Conservation (phyloP, 2,888 invertebrate genomes). For the Andrena dorsata region DNA sequence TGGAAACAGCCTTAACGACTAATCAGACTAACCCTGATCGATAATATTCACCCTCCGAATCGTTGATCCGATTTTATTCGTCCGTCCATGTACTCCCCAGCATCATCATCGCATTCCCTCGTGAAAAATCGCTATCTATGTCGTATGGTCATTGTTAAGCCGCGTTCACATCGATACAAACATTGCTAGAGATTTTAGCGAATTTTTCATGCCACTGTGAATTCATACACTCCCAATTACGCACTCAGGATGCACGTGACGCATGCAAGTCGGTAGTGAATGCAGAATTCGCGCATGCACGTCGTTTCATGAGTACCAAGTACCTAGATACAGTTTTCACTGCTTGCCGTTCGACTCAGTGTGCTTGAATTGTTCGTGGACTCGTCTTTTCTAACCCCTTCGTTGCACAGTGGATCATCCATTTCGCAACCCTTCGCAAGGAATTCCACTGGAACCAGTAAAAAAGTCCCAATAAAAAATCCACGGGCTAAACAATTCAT, state of each 20-base stretch:
- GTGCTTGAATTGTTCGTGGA: neutral
- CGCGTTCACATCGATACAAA: neutral
- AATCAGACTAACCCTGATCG: neutral
- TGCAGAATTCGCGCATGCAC: conserved; percentile 6
- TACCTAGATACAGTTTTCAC: neutral
- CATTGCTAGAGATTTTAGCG: neutral
- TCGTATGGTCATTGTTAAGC: neutral
- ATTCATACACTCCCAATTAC: neutral
- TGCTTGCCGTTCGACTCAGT: neutral
- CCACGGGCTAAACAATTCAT: neutral
- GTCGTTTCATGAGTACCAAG: conserved; percentile 4
- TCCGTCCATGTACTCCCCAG: neutral
- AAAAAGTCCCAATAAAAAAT: neutral
- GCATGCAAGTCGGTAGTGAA: conserved; percentile 19
- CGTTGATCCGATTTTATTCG: neutral
- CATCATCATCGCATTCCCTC: conserved; percentile 49
- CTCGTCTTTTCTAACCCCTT: conserved; percentile 20
- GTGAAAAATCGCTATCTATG: neutral
- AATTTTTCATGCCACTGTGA: neutral
- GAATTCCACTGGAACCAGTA: neutral
- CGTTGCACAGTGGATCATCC: conserved; percentile 6
- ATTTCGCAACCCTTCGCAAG: neutral
- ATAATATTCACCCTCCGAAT: neutral
- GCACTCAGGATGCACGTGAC: neutral
- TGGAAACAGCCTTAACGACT: neutral